These are phyloP conservation scores for Tachina lurida DNA, from an alignment of 2,888 invertebrate genomes.

Conservation along the genomic window DNA sequence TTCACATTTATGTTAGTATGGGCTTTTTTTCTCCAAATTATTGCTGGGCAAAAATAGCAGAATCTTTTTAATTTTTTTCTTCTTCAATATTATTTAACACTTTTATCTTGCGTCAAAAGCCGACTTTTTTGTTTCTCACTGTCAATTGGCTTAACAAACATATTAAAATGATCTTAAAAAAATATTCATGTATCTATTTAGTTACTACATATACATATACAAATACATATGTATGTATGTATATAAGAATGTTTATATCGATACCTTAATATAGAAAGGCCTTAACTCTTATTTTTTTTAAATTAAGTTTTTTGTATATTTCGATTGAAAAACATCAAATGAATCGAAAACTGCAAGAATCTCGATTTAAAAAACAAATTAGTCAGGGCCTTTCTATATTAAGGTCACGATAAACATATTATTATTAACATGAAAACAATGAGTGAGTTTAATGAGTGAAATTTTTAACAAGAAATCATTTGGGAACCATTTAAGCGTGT, in stretches of 20 bases:
- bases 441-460: constrained; percentile 19
- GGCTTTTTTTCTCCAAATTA: background rate
- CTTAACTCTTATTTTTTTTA: too few species aligned
- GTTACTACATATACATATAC: too few species aligned
- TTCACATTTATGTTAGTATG: constrained; percentile 48
- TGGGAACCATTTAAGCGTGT: background rate
- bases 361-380: background rate
- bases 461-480: constrained; percentile 37
- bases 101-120: constrained; percentile 47
- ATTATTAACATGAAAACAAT: constrained; percentile 50
- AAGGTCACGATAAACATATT: background rate
- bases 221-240: too few species aligned
- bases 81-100: constrained; percentile 42
- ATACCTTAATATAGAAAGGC: too few species aligned
- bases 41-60: constrained; percentile 14
- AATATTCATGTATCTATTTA: too few species aligned
- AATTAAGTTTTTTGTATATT: too few species aligned
- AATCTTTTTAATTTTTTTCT: constrained; percentile 35
- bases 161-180: constrained; percentile 35
- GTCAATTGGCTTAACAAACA: constrained; percentile 53
- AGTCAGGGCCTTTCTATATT: too few species aligned
- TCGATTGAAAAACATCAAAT: too few species aligned
- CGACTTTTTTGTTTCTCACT: constrained; percentile 30
- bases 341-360: too few species aligned
- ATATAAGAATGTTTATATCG: too few species aligned